Evolutionary conservation across 2,797 vertebrate species (phyloP), one percentile per base, ranked within the genome.

Genomic region (Xiphophorus birchmanni): DNA sequence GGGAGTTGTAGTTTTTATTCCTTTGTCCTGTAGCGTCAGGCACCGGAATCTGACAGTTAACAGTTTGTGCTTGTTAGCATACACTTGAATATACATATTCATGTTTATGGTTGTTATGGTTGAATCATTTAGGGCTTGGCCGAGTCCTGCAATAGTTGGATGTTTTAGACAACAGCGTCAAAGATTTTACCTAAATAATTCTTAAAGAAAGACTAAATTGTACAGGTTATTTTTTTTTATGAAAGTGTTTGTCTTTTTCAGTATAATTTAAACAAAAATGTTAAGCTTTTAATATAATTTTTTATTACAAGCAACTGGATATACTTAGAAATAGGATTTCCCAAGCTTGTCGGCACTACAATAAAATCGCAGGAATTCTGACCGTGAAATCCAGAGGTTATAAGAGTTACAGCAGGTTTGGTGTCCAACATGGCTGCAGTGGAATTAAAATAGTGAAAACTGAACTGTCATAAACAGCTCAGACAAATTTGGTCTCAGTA

Each of bases 1-100:
- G 91, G 92, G 89, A 92, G 0, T 89, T 93, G 91, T 92, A 92
- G 91, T 94, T 89, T 42, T 74, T 74, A 15, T 5, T 4, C 18
- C 11, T 47, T 35, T 7, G 54, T 26, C 3, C 37, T 18, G 11
- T 75, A 60, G n/a, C 1, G 58, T 32, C 58, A 5, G 56, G 29
- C 56, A 32, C 48, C 18, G 17, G 48, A 50, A 1, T 50, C 48
- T 48, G 47, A 48, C 15, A 48, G 11, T 60, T 5, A 29, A 5
- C 56, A 29, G 26, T 13, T 56, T 56, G 54, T n/a, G 54, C 52
- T 54, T 54, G 26, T 58, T 58, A 29, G n/a, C 47, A 17, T 17
- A 17, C 47, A 47, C 47, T 15, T 47, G 15, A 15, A 45, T 13
- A 45, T 4, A 48, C 5, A 15, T 48, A 18, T 48, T 48, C 18